Percentiles rank a stretch among this genome's conserved stretches.
Evolutionary conservation across 2,797 vertebrate genomes (phyloP).

Genomic region (Chiloscyllium punctatum): DNA sequence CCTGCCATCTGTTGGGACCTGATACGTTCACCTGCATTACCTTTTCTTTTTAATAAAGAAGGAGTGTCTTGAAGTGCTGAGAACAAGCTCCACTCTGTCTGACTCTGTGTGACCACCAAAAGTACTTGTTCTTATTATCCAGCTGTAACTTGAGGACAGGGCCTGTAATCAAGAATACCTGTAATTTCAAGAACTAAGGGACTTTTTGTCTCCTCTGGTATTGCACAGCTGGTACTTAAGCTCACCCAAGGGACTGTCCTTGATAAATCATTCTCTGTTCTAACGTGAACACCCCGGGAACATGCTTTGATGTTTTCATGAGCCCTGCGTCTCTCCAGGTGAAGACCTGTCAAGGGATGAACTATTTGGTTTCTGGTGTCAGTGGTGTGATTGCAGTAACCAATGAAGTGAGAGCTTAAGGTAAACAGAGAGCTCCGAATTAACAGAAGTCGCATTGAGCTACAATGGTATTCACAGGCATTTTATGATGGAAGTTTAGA

Average conservation of each 20-base stretch:
- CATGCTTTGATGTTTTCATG: not conserved
- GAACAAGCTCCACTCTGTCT: not conserved
- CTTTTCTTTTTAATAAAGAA: not conserved
- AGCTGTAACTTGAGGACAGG: not conserved
- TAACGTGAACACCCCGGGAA: slow-evolving; percentile 42
- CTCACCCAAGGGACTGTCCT: slow-evolving; percentile 42
- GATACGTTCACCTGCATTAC: not conserved
- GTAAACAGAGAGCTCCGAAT: not conserved
- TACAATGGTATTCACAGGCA: not conserved
- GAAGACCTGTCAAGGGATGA: slow-evolving; percentile 44
- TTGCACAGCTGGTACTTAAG: slow-evolving; percentile 38
- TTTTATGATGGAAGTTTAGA: not conserved
- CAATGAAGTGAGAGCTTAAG: slow-evolving; percentile 46
- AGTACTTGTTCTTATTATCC: not conserved
- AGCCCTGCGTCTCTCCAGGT: not conserved
- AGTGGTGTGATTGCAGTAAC: slow-evolving; percentile 44
- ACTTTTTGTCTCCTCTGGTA: slow-evolving; percentile 37
- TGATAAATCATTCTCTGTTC: slow-evolving; percentile 41
- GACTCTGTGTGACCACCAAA: not conserved
- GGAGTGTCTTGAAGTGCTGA: not conserved
- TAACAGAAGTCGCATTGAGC: not conserved
- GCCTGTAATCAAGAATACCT: slow-evolving; percentile 42
- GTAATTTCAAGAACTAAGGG: slow-evolving; percentile 42
- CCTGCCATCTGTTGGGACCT: not conserved
- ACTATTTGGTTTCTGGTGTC: slow-evolving; percentile 51